Evolutionary conservation across 2,113 vertebrate species (phyloP), one percentile per base, ranked within the genome.

Genomic region (Puffinus mauretanicus): DNA sequence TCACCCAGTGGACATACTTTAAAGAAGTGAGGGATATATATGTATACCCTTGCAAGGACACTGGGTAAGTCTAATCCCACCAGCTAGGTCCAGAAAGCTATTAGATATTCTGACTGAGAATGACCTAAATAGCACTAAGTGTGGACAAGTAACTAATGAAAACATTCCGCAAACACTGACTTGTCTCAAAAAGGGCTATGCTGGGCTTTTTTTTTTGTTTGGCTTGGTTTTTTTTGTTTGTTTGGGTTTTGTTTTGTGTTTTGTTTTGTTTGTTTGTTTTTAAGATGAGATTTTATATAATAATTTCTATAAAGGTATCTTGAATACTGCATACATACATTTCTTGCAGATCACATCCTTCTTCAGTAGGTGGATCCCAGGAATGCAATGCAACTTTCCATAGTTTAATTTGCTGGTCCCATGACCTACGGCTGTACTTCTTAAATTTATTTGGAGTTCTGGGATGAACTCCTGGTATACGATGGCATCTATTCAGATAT

Each of bases 371-470:
- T 42, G 99, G 99, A 86, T 99, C 99, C 99, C 99, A 99, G 6
- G 98, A 98, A 42, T 99, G 99, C 73, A 99, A 89, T 3, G 99
- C 99, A 85, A 99, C 99, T 90, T 98, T 99, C 99, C 99, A 99
- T 29, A 99, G 98, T 65, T 98, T 99, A 85, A 99, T 99, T 80
- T 99, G 99, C 94, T 99, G 99, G 97, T 99, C 99, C 99, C 99
- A 99, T 0, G 99, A 99, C 51, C 99, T 98, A 1, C 99, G 99
- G 93, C 99, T 99, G 72, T 99, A 99, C 93, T 99, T 99, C 96
- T 99, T 99, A 87, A 99, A 99, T 76, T 99, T 99, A 92, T 99
- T 99, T 15, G 99, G 99, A 58, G 99, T 99, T 72, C 98, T 98
- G 42, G 99, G 99, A 81, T 99, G 99, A 83, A 99, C 88, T 7